A percentile compares a stretch with the other conserved stretches of the same genome.
phyloP scores from a whole-genome alignment of 2,113 vertebrate genomes.

The Dolichallabes microphthalmus region DNA sequence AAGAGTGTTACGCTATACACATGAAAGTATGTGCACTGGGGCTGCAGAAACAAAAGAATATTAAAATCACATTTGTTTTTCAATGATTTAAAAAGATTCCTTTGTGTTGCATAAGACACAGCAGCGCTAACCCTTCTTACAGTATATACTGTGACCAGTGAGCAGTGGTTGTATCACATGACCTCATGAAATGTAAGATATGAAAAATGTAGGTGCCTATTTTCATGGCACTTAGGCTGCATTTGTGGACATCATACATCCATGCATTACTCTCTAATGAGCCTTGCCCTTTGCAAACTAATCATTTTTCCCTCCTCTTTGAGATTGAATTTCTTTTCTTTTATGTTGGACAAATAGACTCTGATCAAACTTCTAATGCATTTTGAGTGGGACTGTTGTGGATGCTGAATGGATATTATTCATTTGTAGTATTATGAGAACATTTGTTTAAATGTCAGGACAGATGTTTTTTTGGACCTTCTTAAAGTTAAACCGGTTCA shows the following conservation, averaged over 20 bases:
- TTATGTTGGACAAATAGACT: neutral
- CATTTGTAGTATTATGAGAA: neutral
- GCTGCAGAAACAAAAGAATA: neutral
- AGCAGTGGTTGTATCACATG: neutral
- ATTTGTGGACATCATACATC: neutral
- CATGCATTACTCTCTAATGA: constrained; percentile 5
- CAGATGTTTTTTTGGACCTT: neutral
- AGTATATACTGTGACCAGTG: neutral
- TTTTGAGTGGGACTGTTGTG: neutral
- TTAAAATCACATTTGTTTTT: neutral
- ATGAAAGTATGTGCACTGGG: neutral
- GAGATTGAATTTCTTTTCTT: neutral
- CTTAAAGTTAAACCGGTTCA: neutral
- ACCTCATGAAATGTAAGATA: neutral
- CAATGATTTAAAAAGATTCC: neutral
- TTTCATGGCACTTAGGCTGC: neutral
- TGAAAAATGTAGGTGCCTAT: neutral
- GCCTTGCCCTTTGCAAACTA: neutral
- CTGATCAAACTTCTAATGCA: neutral
- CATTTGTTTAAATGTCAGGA: neutral
- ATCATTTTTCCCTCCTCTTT: neutral
- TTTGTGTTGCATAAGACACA: neutral
- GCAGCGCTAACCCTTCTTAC: neutral
- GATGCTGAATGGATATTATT: neutral
- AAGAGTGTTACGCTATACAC: neutral